Percentiles rank a stretch among this genome's conserved stretches.
Conservation (phyloP, 1,140 invertebrate genomes). For the Drosophila dunni region DNA sequence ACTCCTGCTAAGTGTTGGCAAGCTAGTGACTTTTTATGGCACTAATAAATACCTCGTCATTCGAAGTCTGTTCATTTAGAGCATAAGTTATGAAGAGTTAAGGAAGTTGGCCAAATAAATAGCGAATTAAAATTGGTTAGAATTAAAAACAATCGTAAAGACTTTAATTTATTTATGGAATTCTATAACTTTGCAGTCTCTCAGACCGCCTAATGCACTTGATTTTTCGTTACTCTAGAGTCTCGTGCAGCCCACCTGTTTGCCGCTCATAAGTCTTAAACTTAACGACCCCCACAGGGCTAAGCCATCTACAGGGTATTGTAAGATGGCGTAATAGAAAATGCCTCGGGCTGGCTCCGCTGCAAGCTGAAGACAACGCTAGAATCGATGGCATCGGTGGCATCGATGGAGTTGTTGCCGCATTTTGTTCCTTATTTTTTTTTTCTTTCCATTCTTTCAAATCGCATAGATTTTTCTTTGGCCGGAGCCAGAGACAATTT, state of each 20-base stretch:
- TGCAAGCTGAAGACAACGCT: slow-evolving; percentile 43
- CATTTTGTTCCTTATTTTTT: slow-evolving; percentile 49
- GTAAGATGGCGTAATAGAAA: slow-evolving; percentile 43
- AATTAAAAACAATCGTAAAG: too few species aligned
- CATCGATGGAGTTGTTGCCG: slow-evolving; percentile 11
- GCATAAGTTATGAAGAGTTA: too few species aligned
- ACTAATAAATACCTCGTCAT: slow-evolving; percentile 3
- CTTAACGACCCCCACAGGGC: not conserved
- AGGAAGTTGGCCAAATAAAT: too few species aligned
- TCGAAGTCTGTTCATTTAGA: too few species aligned
- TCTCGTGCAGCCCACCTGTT: too few species aligned
- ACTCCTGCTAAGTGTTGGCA: not conserved
- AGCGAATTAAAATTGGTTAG: too few species aligned
- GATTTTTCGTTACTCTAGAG: too few species aligned
- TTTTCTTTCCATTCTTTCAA: slow-evolving; percentile 40
- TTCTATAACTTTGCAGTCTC: too few species aligned
- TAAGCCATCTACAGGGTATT: not conserved
- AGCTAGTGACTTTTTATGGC: not conserved
- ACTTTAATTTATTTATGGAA: too few species aligned
- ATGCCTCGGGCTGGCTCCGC: slow-evolving; percentile 28
- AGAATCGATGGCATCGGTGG: slow-evolving; percentile 11
- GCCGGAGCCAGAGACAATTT: slow-evolving; percentile 50
- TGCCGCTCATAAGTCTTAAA: not conserved
- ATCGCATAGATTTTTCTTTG: slow-evolving; percentile 51
- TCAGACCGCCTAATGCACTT: too few species aligned